Conservation (phyloP, 2,113 vertebrate genomes). For the Ciconia stormi region DNA sequence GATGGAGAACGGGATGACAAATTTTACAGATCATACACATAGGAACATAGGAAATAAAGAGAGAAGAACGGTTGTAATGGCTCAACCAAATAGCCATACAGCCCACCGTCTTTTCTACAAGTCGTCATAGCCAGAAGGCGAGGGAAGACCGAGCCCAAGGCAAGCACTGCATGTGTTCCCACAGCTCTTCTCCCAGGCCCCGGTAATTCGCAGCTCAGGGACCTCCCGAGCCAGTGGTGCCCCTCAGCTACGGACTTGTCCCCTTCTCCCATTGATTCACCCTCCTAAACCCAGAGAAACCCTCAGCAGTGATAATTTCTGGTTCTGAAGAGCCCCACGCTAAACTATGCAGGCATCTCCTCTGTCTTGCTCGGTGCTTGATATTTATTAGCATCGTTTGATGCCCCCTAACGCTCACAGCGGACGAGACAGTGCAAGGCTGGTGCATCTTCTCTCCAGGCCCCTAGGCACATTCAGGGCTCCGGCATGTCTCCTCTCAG, state of each 20-base stretch:
- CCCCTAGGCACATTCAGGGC: background rate
- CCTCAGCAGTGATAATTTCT: accelerated
- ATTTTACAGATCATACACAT: accelerated
- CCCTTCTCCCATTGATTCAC: background rate
- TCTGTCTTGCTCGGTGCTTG: background rate
- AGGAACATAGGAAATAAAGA: accelerated
- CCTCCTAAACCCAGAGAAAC: accelerated
- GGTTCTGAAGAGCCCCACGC: background rate
- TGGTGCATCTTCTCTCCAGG: background rate
- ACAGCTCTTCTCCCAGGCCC: background rate
- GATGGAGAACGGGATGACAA: accelerated
- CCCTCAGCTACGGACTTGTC: accelerated
- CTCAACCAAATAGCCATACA: background rate
- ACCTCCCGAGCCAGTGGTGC: accelerated
- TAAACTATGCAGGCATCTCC: accelerated
- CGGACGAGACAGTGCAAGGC: background rate
- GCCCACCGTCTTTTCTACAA: background rate
- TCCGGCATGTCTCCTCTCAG: accelerated
- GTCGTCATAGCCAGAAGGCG: accelerated
- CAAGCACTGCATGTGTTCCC: background rate
- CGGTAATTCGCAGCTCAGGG: background rate
- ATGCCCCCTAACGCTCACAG: constrained; percentile 47
- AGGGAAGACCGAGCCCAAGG: background rate
- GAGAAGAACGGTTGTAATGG: background rate
- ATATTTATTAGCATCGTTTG: background rate